phyloP scores from a whole-genome alignment of 2,888 invertebrate species.

The Cephus nigrinus region DNA sequence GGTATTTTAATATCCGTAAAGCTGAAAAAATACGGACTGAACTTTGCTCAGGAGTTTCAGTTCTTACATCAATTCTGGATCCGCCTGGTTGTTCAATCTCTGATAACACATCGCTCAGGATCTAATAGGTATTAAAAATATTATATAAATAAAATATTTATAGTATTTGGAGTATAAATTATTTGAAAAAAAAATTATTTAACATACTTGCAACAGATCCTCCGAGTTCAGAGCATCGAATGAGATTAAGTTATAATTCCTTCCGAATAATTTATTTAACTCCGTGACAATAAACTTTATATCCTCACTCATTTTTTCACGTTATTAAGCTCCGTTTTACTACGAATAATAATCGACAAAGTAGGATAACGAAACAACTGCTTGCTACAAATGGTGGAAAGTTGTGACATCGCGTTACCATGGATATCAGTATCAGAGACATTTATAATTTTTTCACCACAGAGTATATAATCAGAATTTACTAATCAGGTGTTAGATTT shows the following conservation, averaged over 20 bases:
- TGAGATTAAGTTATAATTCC: slow-evolving; percentile 83
- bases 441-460: background rate
- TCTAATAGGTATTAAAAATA: slow-evolving; percentile 34
- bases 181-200: slow-evolving; percentile 23
- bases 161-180: background rate
- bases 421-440: background rate
- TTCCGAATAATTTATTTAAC: slow-evolving; percentile 78
- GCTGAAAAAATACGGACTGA: slow-evolving; percentile 78
- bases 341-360: background rate
- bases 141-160: background rate
- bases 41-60: slow-evolving; percentile 81
- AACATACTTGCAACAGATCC: slow-evolving; percentile 77
- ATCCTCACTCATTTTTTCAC: slow-evolving; percentile 72
- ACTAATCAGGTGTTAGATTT: background rate
- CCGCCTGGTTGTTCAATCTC: slow-evolving; percentile 72
- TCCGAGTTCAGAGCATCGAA: slow-evolving; percentile 84
- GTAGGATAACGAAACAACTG: background rate
- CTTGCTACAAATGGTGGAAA: background rate
- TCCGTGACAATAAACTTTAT: slow-evolving; percentile 78
- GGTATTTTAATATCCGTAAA: slow-evolving; percentile 83
- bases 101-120: slow-evolving; percentile 73
- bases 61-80: slow-evolving; percentile 78
- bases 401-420: background rate
- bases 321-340: background rate
- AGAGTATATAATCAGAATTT: background rate